phyloP scores from a whole-genome alignment of 2,113 vertebrate genomes.

The Piaya cayana region DNA sequence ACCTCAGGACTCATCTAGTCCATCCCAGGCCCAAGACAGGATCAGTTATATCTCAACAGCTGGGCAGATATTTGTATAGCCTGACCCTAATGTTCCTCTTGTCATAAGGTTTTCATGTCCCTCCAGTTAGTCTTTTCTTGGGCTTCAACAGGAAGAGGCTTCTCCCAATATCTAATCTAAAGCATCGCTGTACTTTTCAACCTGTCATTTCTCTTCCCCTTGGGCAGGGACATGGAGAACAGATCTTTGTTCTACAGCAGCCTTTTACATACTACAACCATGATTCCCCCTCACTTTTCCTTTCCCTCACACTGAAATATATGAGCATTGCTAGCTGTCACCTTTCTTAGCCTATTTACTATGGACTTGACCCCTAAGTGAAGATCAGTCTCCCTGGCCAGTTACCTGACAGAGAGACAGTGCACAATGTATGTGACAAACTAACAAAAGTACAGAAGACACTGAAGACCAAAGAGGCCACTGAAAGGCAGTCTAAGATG shows the following conservation, averaged over 20 bases:
- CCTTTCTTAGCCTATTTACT: not conserved
- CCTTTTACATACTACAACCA: not conserved
- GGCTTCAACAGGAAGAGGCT: not conserved
- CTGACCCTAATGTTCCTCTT: not conserved
- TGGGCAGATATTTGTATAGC: not conserved
- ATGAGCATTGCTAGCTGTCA: not conserved
- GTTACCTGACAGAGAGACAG: not conserved
- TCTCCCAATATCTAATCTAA: not conserved
- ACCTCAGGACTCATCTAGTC: not conserved
- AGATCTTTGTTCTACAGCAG: not conserved
- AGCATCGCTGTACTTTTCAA: not conserved
- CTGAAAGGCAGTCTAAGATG: not conserved
- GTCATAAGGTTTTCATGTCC: not conserved
- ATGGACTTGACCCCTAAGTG: not conserved
- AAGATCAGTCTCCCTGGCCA: not conserved
- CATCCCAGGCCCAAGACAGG: not conserved
- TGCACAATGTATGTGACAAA: not conserved
- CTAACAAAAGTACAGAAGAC: not conserved
- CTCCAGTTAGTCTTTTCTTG: not conserved
- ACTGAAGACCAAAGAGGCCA: not conserved
- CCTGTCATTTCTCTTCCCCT: not conserved
- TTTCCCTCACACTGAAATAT: not conserved
- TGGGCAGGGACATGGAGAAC: not conserved
- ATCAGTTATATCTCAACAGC: not conserved
- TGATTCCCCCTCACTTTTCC: not conserved